Percentiles rank a stretch among this genome's conserved stretches.
phyloP scores from a whole-genome alignment of 2,888 invertebrate genomes.

The Drosophila maculinotata region DNA sequence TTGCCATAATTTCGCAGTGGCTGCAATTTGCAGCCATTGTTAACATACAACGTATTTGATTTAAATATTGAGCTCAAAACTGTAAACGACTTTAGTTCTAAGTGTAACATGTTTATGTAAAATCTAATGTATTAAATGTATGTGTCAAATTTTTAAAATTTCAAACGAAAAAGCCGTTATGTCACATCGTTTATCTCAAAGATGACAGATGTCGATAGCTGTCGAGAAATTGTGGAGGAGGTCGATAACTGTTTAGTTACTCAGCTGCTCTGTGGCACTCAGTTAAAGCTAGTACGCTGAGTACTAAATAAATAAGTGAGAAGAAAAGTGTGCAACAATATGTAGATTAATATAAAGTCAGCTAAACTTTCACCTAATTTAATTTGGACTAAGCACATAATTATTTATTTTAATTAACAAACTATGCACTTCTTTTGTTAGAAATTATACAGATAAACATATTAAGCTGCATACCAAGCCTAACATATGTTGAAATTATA shows the following conservation, averaged over 20 bases:
- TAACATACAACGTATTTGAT: background rate
- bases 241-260: constrained; percentile 6
- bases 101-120: constrained; percentile 28
- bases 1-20: constrained; percentile 2
- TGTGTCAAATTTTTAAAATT: background rate
- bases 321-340: too few relatives aligned
- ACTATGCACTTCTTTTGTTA: too few relatives aligned
- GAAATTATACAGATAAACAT: too few relatives aligned
- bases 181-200: constrained; percentile 9
- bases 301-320: too few relatives aligned
- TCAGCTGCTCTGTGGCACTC: background rate
- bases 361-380: background rate
- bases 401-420: too few relatives aligned
- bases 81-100: constrained; percentile 1
- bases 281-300: background rate
- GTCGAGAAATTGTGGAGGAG: constrained; percentile 2
- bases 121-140: background rate
- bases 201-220: constrained; percentile 6
- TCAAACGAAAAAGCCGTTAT: constrained; percentile 11
- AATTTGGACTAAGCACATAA: background rate
- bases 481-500: constrained; percentile 15
- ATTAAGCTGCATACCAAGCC: constrained; percentile 11
- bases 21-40: constrained; percentile 2
- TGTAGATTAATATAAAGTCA: too few relatives aligned
- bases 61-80: constrained; percentile 5